Conservation (phyloP, 2,888 invertebrate genomes). For the Mechanitis mazaeus region DNA sequence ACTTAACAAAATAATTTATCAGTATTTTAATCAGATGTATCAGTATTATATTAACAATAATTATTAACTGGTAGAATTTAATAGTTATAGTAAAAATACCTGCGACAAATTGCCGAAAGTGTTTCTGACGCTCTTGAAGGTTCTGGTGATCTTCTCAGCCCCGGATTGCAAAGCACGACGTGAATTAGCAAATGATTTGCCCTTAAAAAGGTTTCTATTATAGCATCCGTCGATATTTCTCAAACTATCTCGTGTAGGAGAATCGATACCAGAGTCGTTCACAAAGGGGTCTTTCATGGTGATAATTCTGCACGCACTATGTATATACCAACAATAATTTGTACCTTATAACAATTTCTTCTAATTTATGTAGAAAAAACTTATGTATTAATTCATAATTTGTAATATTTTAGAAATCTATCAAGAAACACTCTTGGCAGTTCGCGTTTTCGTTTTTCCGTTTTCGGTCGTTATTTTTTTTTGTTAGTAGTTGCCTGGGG, state of each 20-base stretch:
- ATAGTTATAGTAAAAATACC: conserved; percentile 50
- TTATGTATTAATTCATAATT: conserved; percentile 43
- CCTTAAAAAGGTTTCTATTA: conserved; percentile 63
- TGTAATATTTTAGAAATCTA: conserved; percentile 38
- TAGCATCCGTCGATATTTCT: conserved; percentile 67
- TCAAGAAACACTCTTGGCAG: conserved; percentile 26
- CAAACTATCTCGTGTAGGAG: conserved; percentile 60
- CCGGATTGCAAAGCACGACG: conserved; percentile 79
- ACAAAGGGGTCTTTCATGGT: conserved; percentile 70
- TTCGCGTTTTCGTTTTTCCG: conserved; percentile 18
- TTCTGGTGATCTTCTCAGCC: conserved; percentile 81
- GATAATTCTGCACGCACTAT: conserved; percentile 20
- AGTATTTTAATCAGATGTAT: too few relatives aligned
- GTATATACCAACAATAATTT: conserved; percentile 1
- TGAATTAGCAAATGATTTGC: conserved; percentile 77
- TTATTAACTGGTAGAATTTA: conserved; percentile 8
- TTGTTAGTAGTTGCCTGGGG: conserved; percentile 30
- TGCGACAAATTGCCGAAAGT: conserved; percentile 82
- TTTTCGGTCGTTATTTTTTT: conserved; percentile 47
- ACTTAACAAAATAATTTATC: too few relatives aligned
- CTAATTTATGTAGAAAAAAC: conserved; percentile 24
- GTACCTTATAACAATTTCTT: conserved; percentile 17
- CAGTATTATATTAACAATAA: not conserved
- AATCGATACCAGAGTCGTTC: conserved; percentile 63
- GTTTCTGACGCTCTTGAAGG: conserved; percentile 79